A percentile compares a stretch with the other conserved stretches of the same genome.
Conservation (phyloP, 2,797 vertebrate genomes). For the Chiloscyllium punctatum region DNA sequence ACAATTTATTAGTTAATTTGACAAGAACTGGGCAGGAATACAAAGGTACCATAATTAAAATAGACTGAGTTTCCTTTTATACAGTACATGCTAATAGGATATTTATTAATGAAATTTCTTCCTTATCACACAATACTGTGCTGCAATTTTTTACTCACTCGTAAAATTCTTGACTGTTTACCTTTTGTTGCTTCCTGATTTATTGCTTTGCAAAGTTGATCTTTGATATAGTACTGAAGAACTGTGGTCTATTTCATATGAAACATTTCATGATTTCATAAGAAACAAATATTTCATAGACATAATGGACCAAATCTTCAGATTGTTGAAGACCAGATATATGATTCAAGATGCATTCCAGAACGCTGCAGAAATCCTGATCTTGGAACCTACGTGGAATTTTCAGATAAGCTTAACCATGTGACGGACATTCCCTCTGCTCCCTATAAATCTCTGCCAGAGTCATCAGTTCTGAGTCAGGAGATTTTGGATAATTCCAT, state of each 20-base stretch:
- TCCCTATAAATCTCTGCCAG: no score
- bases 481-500: no score
- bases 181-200: not conserved
- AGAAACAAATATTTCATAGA: no score
- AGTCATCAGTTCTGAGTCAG: no score
- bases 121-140: not conserved
- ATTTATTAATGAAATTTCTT: not conserved
- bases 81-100: not conserved
- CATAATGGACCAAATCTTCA: no score
- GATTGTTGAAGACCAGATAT: no score
- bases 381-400: no score
- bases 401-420: no score
- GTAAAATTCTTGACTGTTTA: not conserved
- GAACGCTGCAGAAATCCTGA: no score
- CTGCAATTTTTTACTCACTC: not conserved
- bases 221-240: not conserved
- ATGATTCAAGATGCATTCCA: no score
- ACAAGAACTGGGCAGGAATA: not conserved
- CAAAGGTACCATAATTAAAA: not conserved
- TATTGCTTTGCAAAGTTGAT: not conserved
- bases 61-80: not conserved
- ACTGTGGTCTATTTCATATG: not conserved
- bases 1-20: not conserved
- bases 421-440: no score
- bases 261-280: no score